phyloP scores from a whole-genome alignment of 2,888 invertebrate genomes.

The Hydriomena furcata region DNA sequence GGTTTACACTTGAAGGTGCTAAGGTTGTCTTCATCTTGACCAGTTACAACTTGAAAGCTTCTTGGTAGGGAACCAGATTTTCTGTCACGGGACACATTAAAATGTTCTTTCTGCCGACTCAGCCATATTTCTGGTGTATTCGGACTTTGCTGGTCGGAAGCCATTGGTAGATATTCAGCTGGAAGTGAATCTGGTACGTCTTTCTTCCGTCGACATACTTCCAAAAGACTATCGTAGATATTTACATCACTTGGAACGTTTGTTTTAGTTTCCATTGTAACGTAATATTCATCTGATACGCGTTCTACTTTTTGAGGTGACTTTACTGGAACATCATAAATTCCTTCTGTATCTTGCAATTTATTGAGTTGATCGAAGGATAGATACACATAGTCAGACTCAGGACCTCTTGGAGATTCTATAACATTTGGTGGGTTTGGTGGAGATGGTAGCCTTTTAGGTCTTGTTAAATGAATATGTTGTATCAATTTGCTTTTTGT shows the following conservation, averaged over 20 bases:
- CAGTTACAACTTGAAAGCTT: slow-evolving; percentile 88
- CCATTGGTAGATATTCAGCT: slow-evolving; percentile 73
- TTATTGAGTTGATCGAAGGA: slow-evolving; percentile 71
- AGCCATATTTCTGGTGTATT: slow-evolving; percentile 88
- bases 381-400: slow-evolving; percentile 79
- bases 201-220: slow-evolving; percentile 69
- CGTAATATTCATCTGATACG: slow-evolving; percentile 59
- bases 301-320: slow-evolving; percentile 60
- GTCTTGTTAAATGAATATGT: slow-evolving; percentile 51
- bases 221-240: slow-evolving; percentile 68
- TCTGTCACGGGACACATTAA: slow-evolving; percentile 85
- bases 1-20: slow-evolving; percentile 73
- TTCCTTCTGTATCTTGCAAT: slow-evolving; percentile 58
- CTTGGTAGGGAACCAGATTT: slow-evolving; percentile 91
- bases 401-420: slow-evolving; percentile 60
- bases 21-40: slow-evolving; percentile 71
- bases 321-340: slow-evolving; percentile 72
- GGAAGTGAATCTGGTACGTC: slow-evolving; percentile 54
- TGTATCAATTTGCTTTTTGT: slow-evolving; percentile 66
- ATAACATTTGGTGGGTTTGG: slow-evolving; percentile 44
- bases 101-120: slow-evolving; percentile 87
- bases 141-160: slow-evolving; percentile 77
- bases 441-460: slow-evolving; percentile 66
- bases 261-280: slow-evolving; percentile 62
- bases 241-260: slow-evolving; percentile 51